Conservation (phyloP, 2,113 vertebrate genomes). For the Lampris megalopsis region DNA sequence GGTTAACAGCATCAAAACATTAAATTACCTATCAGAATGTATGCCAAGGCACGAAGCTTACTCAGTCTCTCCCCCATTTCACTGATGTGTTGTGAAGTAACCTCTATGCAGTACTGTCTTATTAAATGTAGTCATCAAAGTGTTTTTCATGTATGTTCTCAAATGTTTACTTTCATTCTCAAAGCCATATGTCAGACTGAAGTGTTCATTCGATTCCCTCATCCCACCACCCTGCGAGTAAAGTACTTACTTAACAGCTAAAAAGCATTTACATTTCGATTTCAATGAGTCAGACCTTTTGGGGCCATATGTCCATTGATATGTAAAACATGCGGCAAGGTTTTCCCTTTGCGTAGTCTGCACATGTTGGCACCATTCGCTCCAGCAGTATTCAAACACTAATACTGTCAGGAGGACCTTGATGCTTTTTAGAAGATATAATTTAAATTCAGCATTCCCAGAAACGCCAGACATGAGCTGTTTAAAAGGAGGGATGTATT, state of each 20-base stretch:
- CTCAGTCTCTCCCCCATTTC: not conserved
- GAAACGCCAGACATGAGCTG: conserved; percentile 30
- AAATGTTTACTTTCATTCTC: not conserved
- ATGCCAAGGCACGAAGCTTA: not conserved
- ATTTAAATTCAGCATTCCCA: conserved; percentile 23
- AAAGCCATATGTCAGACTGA: conserved; percentile 16
- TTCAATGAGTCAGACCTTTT: conserved; percentile 50
- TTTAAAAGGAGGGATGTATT: conserved; percentile 5
- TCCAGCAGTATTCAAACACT: conserved; percentile 53
- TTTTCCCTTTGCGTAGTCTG: conserved; percentile 46
- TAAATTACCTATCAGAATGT: not conserved
- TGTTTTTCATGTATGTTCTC: not conserved
- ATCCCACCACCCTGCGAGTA: conserved; percentile 2
- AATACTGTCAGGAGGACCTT: conserved; percentile 31
- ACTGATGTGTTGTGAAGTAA: not conserved
- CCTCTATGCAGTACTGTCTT: not conserved
- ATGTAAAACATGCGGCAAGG: conserved; percentile 70
- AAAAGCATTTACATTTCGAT: conserved; percentile 59
- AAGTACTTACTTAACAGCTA: conserved; percentile 26
- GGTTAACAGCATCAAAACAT: not conserved
- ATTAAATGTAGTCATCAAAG: not conserved
- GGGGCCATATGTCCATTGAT: conserved; percentile 68
- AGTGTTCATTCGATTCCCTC: conserved; percentile 1
- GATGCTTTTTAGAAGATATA: conserved; percentile 14
- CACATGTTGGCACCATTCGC: conserved; percentile 36